phyloP scores from a whole-genome alignment of 1,140 invertebrate genomes.

The Theocolax elegans region DNA sequence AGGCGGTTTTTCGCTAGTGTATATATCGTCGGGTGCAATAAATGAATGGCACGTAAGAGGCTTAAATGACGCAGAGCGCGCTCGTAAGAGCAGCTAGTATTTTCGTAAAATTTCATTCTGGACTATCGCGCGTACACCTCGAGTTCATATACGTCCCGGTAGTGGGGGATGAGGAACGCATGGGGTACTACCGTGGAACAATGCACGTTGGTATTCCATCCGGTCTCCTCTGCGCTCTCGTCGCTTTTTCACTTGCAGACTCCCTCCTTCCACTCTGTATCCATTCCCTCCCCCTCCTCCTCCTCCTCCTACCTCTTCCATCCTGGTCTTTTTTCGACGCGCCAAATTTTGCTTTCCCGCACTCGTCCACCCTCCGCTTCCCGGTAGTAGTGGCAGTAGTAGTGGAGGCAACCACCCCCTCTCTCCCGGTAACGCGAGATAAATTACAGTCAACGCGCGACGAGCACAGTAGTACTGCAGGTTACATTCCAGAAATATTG shows the following conservation, averaged over 20 bases:
- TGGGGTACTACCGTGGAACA: constrained; percentile 6
- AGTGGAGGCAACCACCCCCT: too few relatives aligned
- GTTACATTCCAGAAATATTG: constrained; percentile 40
- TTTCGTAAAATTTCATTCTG: constrained; percentile 38
- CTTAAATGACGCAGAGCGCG: neutral
- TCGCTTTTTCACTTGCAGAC: constrained; percentile 17
- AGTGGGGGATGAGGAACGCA: neutral
- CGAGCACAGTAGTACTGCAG: neutral
- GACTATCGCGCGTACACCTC: constrained; percentile 27
- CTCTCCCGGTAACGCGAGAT: constrained; percentile 23
- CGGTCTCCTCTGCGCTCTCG: neutral
- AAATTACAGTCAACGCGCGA: constrained; percentile 33
- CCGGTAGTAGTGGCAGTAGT: neutral
- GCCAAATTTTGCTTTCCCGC: constrained; percentile 19
- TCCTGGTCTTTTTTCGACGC: constrained; percentile 15
- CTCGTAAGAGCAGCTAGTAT: neutral
- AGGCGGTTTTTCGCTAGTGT: constrained; percentile 3
- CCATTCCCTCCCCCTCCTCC: neutral
- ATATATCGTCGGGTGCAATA: constrained; percentile 18
- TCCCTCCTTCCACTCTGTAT: neutral
- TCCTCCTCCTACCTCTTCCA: too few relatives aligned
- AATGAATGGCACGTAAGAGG: constrained; percentile 37
- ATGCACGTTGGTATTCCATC: constrained; percentile 31
- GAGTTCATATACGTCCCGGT: constrained; percentile 19
- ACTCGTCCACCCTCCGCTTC: neutral